Percentiles rank a stretch among this genome's conserved stretches.
These are phyloP conservation scores for Coleophora flavipennella DNA, from an alignment of 2,888 invertebrate genomes.

Conservation along the genomic window DNA sequence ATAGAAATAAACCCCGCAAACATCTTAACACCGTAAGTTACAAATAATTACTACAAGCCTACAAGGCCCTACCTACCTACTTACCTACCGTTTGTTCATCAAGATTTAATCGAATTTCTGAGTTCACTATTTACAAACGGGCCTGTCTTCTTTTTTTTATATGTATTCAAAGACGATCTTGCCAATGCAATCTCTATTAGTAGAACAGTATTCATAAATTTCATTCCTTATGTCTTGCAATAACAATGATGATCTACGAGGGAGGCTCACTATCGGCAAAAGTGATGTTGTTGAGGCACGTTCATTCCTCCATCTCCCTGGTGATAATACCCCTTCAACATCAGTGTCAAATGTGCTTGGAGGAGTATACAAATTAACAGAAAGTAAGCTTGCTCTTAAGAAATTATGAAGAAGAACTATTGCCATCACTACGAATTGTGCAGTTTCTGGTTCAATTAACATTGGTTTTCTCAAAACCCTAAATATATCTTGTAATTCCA, in stretches of 20 bases:
- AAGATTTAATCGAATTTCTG: background rate
- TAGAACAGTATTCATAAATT: background rate
- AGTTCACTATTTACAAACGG: background rate
- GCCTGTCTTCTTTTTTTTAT: background rate
- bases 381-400: constrained; percentile 10
- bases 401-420: constrained; percentile 11
- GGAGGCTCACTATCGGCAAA: background rate
- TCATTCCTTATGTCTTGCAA: background rate
- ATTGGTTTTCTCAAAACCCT: constrained; percentile 17
- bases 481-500: constrained; percentile 13
- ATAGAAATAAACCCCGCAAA: too few relatives aligned
- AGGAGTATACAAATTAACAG: constrained; percentile 11
- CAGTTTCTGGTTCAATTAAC: constrained; percentile 12
- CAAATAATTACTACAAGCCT: too few relatives aligned
- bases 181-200: background rate
- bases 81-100: too few relatives aligned
- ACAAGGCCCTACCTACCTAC: too few relatives aligned
- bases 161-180: background rate
- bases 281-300: background rate
- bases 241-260: background rate
- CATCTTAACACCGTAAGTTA: too few relatives aligned
- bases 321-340: background rate
- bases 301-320: background rate
- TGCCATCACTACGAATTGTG: constrained; percentile 9
- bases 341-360: constrained; percentile 7